A percentile compares a stretch with the other conserved stretches of the same genome.
Conservation (phyloP, 1,140 invertebrate genomes). For the Cephus cinctus region DNA sequence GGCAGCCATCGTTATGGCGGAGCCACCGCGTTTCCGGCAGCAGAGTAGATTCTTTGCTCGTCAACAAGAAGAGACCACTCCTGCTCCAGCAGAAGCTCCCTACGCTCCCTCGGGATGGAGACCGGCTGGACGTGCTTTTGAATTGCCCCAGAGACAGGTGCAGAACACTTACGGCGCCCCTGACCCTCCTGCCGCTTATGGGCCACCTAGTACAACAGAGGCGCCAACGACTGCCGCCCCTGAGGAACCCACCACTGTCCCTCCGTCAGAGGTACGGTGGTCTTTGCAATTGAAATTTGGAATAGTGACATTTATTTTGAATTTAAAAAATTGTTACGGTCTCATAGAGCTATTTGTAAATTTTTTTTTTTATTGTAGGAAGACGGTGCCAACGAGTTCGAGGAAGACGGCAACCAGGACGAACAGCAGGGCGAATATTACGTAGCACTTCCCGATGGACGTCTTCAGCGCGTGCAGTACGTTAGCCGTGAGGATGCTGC, state of each 20-base stretch:
- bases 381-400: not conserved
- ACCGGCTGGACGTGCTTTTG: not conserved
- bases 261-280: not conserved
- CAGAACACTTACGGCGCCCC: not conserved
- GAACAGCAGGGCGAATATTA: conserved; percentile 1
- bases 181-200: not conserved
- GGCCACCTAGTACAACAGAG: not conserved
- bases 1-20: not conserved
- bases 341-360: too few relatives aligned
- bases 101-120: conserved; percentile 1
- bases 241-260: conserved; percentile 1
- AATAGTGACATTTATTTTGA: too few relatives aligned
- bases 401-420: not conserved
- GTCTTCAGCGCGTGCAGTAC: conserved; percentile 1
- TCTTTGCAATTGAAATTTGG: too few relatives aligned
- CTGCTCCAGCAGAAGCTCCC: not conserved
- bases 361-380: not conserved
- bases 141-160: not conserved
- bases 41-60: not conserved
- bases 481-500: conserved; percentile 1
- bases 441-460: not conserved
- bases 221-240: not conserved
- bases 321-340: too few relatives aligned
- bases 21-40: not conserved
- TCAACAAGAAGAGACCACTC: conserved; percentile 1